Percentiles rank a stretch among this genome's conserved stretches.
Conservation (phyloP, 2,113 vertebrate genomes). For the Cathartes aura region DNA sequence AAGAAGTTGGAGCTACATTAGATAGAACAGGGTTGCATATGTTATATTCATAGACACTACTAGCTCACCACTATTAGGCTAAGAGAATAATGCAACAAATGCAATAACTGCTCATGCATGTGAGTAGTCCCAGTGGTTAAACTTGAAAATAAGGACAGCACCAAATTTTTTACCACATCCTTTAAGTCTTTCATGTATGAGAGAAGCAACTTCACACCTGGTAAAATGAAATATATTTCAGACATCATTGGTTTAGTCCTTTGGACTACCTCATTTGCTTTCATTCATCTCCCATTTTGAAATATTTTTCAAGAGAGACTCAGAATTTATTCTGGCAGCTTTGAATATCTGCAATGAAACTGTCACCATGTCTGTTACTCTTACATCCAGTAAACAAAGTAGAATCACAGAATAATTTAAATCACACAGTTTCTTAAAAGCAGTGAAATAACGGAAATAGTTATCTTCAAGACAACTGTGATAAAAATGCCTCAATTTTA, state of each 20-base stretch:
- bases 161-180: not conserved
- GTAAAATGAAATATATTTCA: not conserved
- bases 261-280: not conserved
- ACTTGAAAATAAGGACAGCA: not conserved
- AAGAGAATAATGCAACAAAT: not conserved
- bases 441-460: not conserved
- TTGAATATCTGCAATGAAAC: not conserved
- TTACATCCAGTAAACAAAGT: not conserved
- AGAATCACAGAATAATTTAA: not conserved
- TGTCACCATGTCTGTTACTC: not conserved
- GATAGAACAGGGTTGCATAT: not conserved
- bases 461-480: not conserved
- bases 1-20: not conserved
- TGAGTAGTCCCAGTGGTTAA: not conserved
- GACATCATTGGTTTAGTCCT: not conserved
- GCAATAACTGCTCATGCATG: not conserved
- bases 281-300: not conserved
- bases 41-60: too few relatives aligned
- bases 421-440: not conserved
- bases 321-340: not conserved
- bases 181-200: not conserved
- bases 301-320: not conserved
- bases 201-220: not conserved
- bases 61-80: not conserved
- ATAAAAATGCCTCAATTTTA: not conserved